These are phyloP conservation scores for Rhinatrema bivittatum DNA, from an alignment of 2,797 vertebrate species.

Conservation along the genomic window DNA sequence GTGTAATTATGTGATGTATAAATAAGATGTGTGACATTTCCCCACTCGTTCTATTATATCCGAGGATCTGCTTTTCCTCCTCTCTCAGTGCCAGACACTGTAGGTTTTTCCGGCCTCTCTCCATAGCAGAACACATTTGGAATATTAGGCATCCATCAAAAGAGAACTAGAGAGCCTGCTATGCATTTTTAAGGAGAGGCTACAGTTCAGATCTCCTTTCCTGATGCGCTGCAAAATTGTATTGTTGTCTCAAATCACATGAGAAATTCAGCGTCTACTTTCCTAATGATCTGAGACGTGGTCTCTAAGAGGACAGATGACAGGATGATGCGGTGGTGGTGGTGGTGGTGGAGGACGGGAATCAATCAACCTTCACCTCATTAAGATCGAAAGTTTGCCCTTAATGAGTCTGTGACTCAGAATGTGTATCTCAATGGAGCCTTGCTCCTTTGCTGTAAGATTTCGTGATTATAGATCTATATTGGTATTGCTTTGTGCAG, in stretches of 20 bases:
- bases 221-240: not conserved
- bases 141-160: too few species aligned
- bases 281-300: slow-evolving; percentile 20
- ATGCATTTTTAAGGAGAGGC: slow-evolving; percentile 22
- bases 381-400: slow-evolving; percentile 33
- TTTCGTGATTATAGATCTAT: slow-evolving; percentile 32
- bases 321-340: too few species aligned
- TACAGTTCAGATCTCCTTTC: slow-evolving; percentile 3
- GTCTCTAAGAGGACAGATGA: slow-evolving; percentile 19
- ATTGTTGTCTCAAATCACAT: slow-evolving; percentile 26
- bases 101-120: too few species aligned
- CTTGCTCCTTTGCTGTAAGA: slow-evolving; percentile 22
- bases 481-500: slow-evolving; percentile 32
- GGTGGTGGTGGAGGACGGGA: not conserved
- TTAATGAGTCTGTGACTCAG: slow-evolving; percentile 31
- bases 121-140: too few species aligned
- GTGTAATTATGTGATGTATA: too few species aligned
- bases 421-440: slow-evolving; percentile 31
- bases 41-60: too few species aligned
- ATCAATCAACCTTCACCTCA: slow-evolving; percentile 13
- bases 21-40: too few species aligned
- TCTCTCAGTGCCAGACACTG: too few species aligned
- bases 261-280: slow-evolving; percentile 18
- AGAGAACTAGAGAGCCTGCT: too few species aligned
- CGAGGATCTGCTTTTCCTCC: too few species aligned